Base-by-base conservation (phyloP, 2,797 vertebrate species). In the Coreius guichenoti region DNA sequence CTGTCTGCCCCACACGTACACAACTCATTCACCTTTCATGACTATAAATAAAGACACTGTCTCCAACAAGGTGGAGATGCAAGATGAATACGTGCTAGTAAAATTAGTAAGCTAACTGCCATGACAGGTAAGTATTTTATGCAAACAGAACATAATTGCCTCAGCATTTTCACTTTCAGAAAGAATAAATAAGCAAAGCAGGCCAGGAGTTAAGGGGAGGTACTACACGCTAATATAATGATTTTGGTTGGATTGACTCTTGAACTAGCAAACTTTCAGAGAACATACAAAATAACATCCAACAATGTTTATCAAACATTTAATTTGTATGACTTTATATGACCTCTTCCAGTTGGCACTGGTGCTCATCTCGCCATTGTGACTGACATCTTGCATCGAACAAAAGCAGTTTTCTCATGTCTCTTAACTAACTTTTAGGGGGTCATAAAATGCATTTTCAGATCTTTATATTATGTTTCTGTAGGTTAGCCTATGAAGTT, bases 11-110 rank as follows among this genome's bases (percentile, higher is more conserved):
- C 43, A 72, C 47, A 80, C 29, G 8, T 5, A 45, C 21, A 39
- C 36, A 36, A 39, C 19, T 11, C 72, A 77, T 77, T 83, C n/a
- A 33, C 31, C 13, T 63, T 68, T 72, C 2, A 43, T 51, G 19
- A 36, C 51, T 82, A 23, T 67, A 82, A 77, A 87, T 68, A 81
- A 65, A 67, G 8, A 54, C 65, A 23, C 43, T 26, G 63, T 16
- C 9, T 75, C n/a, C 31, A 67, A 45, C 12, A 33, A 29, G 29
- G 17, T 68, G 26, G 19, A 29, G 26, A 51, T n/a, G 63, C 19
- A 23, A 51, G 45, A 68, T n/a, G 13, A 68, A 67, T 68, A 12
- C 8, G 29, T 68, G 21, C 19, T 14, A 23, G 58, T 21, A 19
- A 45, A 61, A 47, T 49, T 14, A n/a, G 5, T 23, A 54, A n/a